These are phyloP conservation scores for Macquaria australasica DNA, from an alignment of 2,113 vertebrate genomes.

Conservation along the genomic window DNA sequence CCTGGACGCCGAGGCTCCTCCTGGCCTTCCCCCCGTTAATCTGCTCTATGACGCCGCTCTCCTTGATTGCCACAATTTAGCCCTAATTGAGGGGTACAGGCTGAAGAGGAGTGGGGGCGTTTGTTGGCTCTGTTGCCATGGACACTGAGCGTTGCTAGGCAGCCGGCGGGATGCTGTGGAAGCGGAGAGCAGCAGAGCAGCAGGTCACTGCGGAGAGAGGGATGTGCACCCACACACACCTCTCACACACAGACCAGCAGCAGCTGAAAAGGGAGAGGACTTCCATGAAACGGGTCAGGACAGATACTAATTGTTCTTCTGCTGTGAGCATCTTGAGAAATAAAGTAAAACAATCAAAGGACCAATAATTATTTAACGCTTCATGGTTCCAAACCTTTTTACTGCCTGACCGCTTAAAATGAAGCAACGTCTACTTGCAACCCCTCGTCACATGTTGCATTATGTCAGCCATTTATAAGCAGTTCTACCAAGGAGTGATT, in stretches of 20 bases:
- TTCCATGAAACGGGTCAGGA: slow-evolving; percentile 17
- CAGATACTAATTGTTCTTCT: slow-evolving; percentile 2
- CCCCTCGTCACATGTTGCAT: not conserved
- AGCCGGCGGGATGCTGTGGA: slow-evolving; percentile 81
- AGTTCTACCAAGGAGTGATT: not conserved
- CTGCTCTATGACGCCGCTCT: slow-evolving; percentile 49
- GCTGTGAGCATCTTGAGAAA: slow-evolving; percentile 6
- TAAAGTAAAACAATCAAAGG: not conserved
- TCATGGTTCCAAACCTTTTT: not conserved
- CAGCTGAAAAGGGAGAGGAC: slow-evolving; percentile 26
- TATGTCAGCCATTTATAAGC: not conserved
- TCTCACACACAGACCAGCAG: slow-evolving; percentile 62
- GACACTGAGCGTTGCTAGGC: slow-evolving; percentile 85
- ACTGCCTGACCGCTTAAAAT: not conserved
- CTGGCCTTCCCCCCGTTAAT: slow-evolving; percentile 38
- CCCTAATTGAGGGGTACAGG: slow-evolving; percentile 78
- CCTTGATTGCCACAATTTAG: slow-evolving; percentile 78
- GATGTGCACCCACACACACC: slow-evolving; percentile 79
- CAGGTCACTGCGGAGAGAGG: slow-evolving; percentile 80
- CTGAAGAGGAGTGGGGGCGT: slow-evolving; percentile 77
- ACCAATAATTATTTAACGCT: not conserved
- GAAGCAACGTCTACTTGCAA: not conserved
- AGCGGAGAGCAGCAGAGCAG: slow-evolving; percentile 79
- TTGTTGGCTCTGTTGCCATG: slow-evolving; percentile 86
- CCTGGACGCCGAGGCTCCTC: not conserved